These are phyloP conservation scores for Lydus trimaculatus DNA, from an alignment of 2,888 invertebrate species.

Conservation along the genomic window DNA sequence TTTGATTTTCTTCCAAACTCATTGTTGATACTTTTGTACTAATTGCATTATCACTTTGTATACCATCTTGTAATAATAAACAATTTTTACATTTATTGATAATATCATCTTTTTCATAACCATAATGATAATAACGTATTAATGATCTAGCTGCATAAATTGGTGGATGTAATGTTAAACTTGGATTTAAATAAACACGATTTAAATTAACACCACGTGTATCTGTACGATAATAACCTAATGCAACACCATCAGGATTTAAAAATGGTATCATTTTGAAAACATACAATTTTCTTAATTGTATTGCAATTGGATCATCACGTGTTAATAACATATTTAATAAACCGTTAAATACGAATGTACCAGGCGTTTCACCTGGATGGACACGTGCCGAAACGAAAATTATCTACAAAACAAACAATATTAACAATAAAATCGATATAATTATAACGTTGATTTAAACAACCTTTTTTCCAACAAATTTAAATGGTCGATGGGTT, in stretches of 20 bases:
- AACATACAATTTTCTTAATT: conserved; percentile 77
- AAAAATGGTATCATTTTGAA: conserved; percentile 91
- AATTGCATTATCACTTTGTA: conserved; percentile 44
- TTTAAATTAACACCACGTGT: conserved; percentile 88
- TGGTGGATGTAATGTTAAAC: conserved; percentile 77
- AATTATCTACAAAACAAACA: conserved; percentile 67
- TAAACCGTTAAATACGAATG: conserved; percentile 89
- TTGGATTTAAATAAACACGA: conserved; percentile 84
- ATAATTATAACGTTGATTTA: conserved; percentile 2
- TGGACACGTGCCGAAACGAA: conserved; percentile 90
- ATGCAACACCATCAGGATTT: conserved; percentile 89
- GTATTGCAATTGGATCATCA: conserved; percentile 77
- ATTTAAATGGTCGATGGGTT: conserved; percentile 74
- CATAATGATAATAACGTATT: conserved; percentile 77
- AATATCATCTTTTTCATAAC: conserved; percentile 68
- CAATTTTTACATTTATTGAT: conserved; percentile 37
- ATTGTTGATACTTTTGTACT: conserved; percentile 55
- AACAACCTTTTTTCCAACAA: conserved; percentile 81
- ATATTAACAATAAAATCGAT: not conserved
- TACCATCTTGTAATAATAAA: conserved; percentile 34
- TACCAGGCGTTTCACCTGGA: conserved; percentile 91
- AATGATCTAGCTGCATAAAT: conserved; percentile 85
- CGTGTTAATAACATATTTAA: conserved; percentile 78
- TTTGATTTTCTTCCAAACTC: conserved; percentile 52
- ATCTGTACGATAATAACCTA: conserved; percentile 88